Conservation (phyloP, 2,113 vertebrate genomes). For the Neolamprologus cancellatus region DNA sequence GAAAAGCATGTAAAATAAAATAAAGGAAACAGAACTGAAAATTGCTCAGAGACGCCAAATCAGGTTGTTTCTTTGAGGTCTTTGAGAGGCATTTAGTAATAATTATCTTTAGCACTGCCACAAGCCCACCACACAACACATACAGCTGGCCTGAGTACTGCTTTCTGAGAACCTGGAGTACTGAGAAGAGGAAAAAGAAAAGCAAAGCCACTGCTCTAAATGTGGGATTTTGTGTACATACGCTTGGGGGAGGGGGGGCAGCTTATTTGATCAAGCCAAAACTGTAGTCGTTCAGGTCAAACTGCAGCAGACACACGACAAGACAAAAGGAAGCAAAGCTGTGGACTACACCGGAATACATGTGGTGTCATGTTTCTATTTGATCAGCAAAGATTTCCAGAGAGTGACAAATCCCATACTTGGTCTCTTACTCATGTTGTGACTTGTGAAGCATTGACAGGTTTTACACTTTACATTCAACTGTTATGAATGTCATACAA, state of each 20-base stretch:
- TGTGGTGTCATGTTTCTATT: constrained; percentile 16
- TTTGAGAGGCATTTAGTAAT: neutral
- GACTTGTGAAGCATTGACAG: neutral
- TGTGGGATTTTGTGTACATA: neutral
- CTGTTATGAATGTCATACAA: neutral
- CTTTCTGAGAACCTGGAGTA: neutral
- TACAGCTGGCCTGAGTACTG: neutral
- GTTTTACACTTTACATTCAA: neutral
- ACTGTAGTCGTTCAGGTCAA: neutral
- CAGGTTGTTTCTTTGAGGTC: neutral
- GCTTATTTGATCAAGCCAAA: neutral
- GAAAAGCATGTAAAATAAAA: neutral
- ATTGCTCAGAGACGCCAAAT: neutral
- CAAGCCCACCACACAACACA: neutral
- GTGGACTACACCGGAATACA: neutral
- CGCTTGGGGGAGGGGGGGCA: neutral
- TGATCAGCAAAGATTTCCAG: constrained; percentile 5
- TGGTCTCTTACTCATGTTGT: constrained; percentile 26
- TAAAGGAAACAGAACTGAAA: neutral
- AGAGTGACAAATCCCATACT: constrained; percentile 32
- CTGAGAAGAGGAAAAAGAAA: neutral
- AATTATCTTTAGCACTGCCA: neutral
- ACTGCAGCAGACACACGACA: neutral
- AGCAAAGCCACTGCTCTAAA: neutral
- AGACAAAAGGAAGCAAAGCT: neutral